Evolutionary conservation across 2,113 vertebrate species (phyloP), one percentile per base, ranked within the genome.

Genomic region (Falco punctatus): DNA sequence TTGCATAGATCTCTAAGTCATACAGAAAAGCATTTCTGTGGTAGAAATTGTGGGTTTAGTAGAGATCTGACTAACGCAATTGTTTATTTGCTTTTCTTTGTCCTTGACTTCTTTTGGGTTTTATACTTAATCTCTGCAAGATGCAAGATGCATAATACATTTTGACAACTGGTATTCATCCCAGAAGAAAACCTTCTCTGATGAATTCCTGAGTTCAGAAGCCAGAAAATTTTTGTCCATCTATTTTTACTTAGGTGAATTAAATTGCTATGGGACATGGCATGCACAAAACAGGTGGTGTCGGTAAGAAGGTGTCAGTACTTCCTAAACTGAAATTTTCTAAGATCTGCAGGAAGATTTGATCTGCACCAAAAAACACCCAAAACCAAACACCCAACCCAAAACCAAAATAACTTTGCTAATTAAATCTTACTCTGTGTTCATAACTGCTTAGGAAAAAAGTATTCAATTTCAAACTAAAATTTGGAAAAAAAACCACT

Each of bases 41-140:
- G 85, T 59, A 64, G 72, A 74, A 72, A 42, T 7, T 51, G 48
- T 88, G 66, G 80, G 52, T 82, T 72, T 44, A 58, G 66, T 22
- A 81, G 44, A 75, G 23, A 80, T 35, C 42, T 85, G 58, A 94
- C 35, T 58, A 81, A 89, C 33, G 30, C 8, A 57, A 33, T 90
- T 89, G 11, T 35, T 70, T 55, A 12, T 15, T 69, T 88, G 13
- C 15, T 91, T 95, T 82, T 44, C 35, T 84, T 88, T 92, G 24
- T 49, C 38, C 24, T 87, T 28, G 13, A 12, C 19, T 77, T 67
- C 54, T 88, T 90, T 58, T 32, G 58, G 40, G 13, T 59, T 93
- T 94, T 94, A 49, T 62, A 55, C 28, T 92, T 92, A 79, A 96
- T 86, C 30, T 93, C 44, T 51, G 28, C 32, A 91, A 78, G 83